These are phyloP conservation scores for Noctua janthe DNA, from an alignment of 2,888 invertebrate species.

Conservation along the genomic window DNA sequence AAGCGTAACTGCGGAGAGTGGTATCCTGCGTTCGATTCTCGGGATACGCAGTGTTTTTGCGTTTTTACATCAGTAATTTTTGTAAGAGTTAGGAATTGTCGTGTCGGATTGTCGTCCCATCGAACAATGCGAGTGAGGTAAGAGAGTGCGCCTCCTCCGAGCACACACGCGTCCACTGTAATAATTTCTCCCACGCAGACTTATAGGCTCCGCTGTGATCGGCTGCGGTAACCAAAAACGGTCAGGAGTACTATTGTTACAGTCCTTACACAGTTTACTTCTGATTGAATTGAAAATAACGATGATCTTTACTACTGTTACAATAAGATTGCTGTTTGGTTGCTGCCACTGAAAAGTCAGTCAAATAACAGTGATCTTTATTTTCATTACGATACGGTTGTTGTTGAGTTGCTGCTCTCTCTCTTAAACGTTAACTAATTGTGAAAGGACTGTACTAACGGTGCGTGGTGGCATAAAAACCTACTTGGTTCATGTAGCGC, in stretches of 20 bases:
- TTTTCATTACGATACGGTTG: not conserved
- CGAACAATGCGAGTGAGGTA: not conserved
- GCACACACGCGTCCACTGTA: not conserved
- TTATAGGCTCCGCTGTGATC: not conserved
- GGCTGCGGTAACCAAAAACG: not conserved
- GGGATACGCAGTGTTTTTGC: not conserved
- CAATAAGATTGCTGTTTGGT: not conserved
- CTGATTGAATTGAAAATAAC: not conserved
- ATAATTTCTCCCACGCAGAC: not conserved
- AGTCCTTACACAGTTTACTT: not conserved
- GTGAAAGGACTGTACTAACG: not conserved
- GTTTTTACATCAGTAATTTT: not conserved
- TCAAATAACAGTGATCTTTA: not conserved
- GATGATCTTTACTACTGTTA: not conserved
- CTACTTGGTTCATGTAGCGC: slow-evolving; percentile 79
- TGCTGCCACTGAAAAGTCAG: not conserved
- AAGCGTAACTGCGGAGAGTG: not conserved
- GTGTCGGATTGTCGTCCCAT: not conserved
- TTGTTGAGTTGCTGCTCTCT: not conserved
- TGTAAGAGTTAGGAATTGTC: not conserved
- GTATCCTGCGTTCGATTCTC: not conserved
- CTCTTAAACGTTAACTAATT: not conserved
- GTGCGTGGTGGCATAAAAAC: slow-evolving; percentile 45
- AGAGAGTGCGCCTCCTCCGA: not conserved
- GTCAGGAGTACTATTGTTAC: not conserved